A percentile compares a stretch with the other conserved stretches of the same genome.
Evolutionary conservation across 1,140 invertebrate species (phyloP).

Genomic region (Venustaconcha ellipsiformis): DNA sequence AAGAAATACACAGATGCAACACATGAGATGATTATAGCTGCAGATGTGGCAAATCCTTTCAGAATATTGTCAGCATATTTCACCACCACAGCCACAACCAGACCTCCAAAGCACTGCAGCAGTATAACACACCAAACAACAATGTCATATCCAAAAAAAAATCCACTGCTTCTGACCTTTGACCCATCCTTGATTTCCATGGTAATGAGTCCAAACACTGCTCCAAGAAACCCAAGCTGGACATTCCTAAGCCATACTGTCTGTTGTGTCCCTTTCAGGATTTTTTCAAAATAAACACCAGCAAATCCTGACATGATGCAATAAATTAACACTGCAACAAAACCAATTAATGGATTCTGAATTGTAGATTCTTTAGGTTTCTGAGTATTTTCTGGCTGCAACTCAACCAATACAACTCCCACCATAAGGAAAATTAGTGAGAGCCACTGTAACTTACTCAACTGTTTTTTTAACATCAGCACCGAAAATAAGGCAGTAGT

Average conservation of each 20-base stretch:
- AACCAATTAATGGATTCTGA: slow-evolving; percentile 79
- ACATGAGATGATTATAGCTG: slow-evolving; percentile 88
- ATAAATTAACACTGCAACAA: slow-evolving; percentile 88
- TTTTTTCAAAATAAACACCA: slow-evolving; percentile 99
- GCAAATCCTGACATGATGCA: slow-evolving; percentile 97
- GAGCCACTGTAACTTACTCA: slow-evolving; percentile 88
- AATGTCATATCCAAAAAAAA: slow-evolving; percentile 73
- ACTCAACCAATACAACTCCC: slow-evolving; percentile 81
- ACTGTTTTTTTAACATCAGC: slow-evolving; percentile 83
- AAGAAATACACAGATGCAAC: slow-evolving; percentile 95
- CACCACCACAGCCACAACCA: slow-evolving; percentile 72
- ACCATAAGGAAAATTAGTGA: slow-evolving; percentile 85
- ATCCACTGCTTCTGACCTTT: slow-evolving; percentile 69
- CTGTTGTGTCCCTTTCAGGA: slow-evolving; percentile 88
- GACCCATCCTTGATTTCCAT: slow-evolving; percentile 71
- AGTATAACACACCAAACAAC: slow-evolving; percentile 70
- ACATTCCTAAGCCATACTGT: slow-evolving; percentile 86
- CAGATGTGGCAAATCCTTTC: slow-evolving; percentile 66
- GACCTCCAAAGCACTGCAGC: slow-evolving; percentile 68
- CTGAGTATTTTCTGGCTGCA: slow-evolving; percentile 36
- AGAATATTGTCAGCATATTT: slow-evolving; percentile 74
- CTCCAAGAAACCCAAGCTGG: slow-evolving; percentile 73
- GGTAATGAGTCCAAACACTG: slow-evolving; percentile 69
- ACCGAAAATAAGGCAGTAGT: slow-evolving; percentile 99
- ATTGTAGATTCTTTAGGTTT: slow-evolving; percentile 1